Base-by-base conservation (phyloP, 2,888 invertebrate genomes). In the Ectropis crepuscularia region DNA sequence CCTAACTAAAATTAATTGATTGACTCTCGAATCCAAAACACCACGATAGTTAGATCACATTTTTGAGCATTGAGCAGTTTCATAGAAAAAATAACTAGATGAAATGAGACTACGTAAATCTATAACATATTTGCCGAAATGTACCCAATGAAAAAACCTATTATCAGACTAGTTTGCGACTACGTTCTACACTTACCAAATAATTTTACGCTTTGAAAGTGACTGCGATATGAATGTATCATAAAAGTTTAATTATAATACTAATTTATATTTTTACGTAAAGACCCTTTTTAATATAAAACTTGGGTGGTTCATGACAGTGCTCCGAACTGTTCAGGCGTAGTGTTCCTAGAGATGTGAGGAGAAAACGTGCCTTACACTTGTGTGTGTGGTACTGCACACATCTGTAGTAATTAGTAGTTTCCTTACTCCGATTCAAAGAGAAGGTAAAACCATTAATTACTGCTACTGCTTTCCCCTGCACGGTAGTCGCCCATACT, bases 371-470 rank as follows among this genome's bases (percentile, higher is more conserved):
- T 7, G 49, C 49, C 38, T 9, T 49, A 16, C 49, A 38, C 38
- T 49, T 49, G 16, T 4, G 4, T 28, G 16, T 28, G 16, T 28
- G 16, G 16, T 28, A 11, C 11, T 49, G 5, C 49, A 9, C 38
- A 38, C 8, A 51, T n/a, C 51, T 39, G 51, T 51, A 51, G 41
- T 51, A 51, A 10, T 39, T 12, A 6, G 16, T 9, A 12, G 2
- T 10, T 10, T 6, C 9, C 41, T 10, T 39, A 9, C 39, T 37
- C 11, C 6, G 6, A 9, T 51, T 41, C 6, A 8, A 16, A 9
- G 10, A n/a, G 16, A 51, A 51, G 9, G 51, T 51, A 6, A 16
- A 51, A 5, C 51, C 51, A 51, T 51, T 10, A 10, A 51, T 51
- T 9, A 51, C 41, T 16, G 51, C 51, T 8, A 51, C 12, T 9